Evolutionary conservation across 2,797 vertebrate species (phyloP).

Genomic region (Siniperca obscura): DNA sequence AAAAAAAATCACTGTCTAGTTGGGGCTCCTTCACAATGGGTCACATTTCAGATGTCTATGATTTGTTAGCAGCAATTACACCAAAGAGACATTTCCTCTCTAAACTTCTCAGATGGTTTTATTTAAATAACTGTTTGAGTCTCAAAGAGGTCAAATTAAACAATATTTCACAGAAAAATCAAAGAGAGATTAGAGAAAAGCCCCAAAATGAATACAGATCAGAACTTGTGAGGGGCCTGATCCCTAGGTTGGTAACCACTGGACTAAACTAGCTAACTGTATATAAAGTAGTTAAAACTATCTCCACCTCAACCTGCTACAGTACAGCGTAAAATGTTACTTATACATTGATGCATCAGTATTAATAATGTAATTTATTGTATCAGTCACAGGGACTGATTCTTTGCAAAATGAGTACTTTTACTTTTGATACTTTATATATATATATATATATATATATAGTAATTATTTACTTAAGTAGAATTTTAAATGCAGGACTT

Average conservation of each 20-base stretch:
- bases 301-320: not conserved
- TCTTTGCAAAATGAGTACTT: not conserved
- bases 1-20: not conserved
- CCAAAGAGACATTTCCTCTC: too few relatives aligned
- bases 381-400: not conserved
- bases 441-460: too few relatives aligned
- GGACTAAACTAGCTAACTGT: not conserved
- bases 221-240: not conserved
- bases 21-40: not conserved
- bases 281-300: not conserved
- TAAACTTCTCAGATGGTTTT: too few relatives aligned
- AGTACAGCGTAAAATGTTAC: too few relatives aligned
- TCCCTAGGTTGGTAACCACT: not conserved
- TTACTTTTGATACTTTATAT: not conserved
- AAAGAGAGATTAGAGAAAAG: too few relatives aligned
- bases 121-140: not conserved
- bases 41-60: not conserved
- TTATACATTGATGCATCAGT: not conserved
- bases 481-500: not conserved
- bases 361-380: not conserved
- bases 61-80: not conserved
- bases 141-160: not conserved
- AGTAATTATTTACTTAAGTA: not conserved
- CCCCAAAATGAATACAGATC: too few relatives aligned
- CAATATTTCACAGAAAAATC: not conserved